A percentile compares a stretch with the other conserved stretches of the same genome.
Evolutionary conservation across 2,888 invertebrate genomes (phyloP).

Genomic region (Polydrusus tereticollis): DNA sequence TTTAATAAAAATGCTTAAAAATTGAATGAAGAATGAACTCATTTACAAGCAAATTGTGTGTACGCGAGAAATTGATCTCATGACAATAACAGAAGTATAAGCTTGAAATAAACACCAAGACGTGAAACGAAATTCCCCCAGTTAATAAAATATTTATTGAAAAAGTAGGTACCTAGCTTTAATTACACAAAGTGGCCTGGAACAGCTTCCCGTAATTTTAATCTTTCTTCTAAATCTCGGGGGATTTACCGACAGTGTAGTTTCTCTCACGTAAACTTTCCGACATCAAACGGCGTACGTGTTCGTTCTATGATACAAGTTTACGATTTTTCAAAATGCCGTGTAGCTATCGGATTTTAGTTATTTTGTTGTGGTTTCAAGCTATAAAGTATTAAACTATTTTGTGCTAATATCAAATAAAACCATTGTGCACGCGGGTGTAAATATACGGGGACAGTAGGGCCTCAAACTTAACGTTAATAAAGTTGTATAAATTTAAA

Average conservation of each 20-base stretch:
- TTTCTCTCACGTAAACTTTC: slow-evolving; percentile 23
- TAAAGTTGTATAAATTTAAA: too few relatives aligned
- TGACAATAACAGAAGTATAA: too few relatives aligned
- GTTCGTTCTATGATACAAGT: slow-evolving; percentile 13
- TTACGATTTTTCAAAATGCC: slow-evolving; percentile 4
- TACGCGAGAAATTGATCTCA: too few relatives aligned
- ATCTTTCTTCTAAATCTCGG: background rate
- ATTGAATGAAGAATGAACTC: too few relatives aligned
- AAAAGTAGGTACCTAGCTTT: background rate
- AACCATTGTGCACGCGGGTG: too few relatives aligned
- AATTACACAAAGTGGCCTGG: slow-evolving; percentile 4
- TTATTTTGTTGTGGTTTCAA: background rate
- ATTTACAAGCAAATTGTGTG: too few relatives aligned
- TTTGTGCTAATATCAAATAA: too few relatives aligned
- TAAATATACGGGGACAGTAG: too few relatives aligned
- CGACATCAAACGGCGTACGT: slow-evolving; percentile 16
- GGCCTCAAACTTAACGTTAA: too few relatives aligned
- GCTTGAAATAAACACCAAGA: background rate
- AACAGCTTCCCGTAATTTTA: slow-evolving; percentile 3
- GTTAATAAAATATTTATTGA: slow-evolving; percentile 1
- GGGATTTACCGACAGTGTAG: slow-evolving; percentile 6
- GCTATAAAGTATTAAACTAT: background rate
- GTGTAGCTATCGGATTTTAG: background rate
- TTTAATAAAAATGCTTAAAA: too few relatives aligned
- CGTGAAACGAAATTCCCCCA: background rate